Base-by-base conservation (phyloP, 2,888 invertebrate species). In the Drepana falcataria region DNA sequence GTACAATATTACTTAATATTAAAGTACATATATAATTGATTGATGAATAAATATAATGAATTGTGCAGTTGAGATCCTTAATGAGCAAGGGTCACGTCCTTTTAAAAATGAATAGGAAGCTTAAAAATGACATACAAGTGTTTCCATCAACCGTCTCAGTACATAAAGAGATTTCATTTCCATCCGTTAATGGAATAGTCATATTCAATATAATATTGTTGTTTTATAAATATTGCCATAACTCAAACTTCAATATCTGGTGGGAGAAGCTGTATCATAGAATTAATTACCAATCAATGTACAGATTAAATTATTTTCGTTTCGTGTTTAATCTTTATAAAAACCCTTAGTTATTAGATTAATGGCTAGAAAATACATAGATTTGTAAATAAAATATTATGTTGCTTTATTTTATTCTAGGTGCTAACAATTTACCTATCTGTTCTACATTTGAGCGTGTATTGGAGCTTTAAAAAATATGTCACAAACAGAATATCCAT, bases 221-320 rank as follows among this genome's bases (percentile, higher is more conserved):
- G 60, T 69, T 67, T 71, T 75, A 70, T 71, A 68, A 64, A 76
- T 80, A 79, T 83, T 87, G 89, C 88, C 88, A 89, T 89, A 88
- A 78, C 72, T 81, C 73, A 79, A 77, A 77, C 71, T 78, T 73
- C 73, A 75, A 51, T 74, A 77, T 71, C 69, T 68, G 69, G 72
- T 70, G 69, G 61, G 64, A 63, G 81, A 81, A 83, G 85, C 75
- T 71, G 75, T 64, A 71, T 73, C 70, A 66, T 60, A 53, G 37
- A 35, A 63, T 69, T 68, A 77, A 77, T 69, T 77, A 72, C 69
- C 73, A 75, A 75, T 71, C 68, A 67, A 73, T 90, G 89, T 90
- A 90, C 87, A 89, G 89, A 83, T 72, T 89, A 85, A 87, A 80
- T 89, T 88, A 88, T 88, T 87, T 77, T 80, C 44, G 75, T 84